Evolutionary conservation across 1,140 invertebrate genomes (phyloP).

Genomic region (Psix sp.): DNA sequence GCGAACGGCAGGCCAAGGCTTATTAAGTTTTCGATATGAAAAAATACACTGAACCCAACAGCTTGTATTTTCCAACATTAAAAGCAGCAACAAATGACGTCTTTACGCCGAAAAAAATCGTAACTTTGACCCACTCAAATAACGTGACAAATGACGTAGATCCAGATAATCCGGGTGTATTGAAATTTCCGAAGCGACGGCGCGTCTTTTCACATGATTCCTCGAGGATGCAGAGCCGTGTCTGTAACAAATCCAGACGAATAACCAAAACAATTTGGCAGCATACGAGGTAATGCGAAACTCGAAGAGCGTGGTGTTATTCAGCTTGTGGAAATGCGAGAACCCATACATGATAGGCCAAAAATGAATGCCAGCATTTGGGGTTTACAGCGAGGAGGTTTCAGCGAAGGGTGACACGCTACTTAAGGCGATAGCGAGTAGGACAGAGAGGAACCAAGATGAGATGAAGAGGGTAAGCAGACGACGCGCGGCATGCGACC

Average conservation of each 20-base stretch:
- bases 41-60: background rate
- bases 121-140: conserved; percentile 38
- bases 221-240: conserved; percentile 39
- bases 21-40: too few relatives aligned
- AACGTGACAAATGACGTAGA: conserved; percentile 44
- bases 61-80: background rate
- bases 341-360: conserved; percentile 66
- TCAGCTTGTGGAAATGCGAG: conserved; percentile 53
- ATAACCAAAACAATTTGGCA: conserved; percentile 72
- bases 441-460: conserved; percentile 60
- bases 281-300: conserved; percentile 63
- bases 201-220: conserved; percentile 40
- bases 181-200: conserved; percentile 43
- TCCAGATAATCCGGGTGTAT: conserved; percentile 52
- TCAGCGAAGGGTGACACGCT: conserved; percentile 42
- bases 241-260: conserved; percentile 64
- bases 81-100: conserved; percentile 33
- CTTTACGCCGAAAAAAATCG: conserved; percentile 38
- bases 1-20: background rate
- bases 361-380: conserved; percentile 39
- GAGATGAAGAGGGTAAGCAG: conserved; percentile 34
- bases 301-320: conserved; percentile 43
- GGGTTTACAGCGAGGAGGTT: conserved; percentile 33
- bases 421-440: conserved; percentile 28
- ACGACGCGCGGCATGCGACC: conserved; percentile 68